Evolutionary conservation across 2,797 vertebrate genomes (phyloP), one percentile per base, ranked within the genome.

Genomic region (Diceros bicornis): DNA sequence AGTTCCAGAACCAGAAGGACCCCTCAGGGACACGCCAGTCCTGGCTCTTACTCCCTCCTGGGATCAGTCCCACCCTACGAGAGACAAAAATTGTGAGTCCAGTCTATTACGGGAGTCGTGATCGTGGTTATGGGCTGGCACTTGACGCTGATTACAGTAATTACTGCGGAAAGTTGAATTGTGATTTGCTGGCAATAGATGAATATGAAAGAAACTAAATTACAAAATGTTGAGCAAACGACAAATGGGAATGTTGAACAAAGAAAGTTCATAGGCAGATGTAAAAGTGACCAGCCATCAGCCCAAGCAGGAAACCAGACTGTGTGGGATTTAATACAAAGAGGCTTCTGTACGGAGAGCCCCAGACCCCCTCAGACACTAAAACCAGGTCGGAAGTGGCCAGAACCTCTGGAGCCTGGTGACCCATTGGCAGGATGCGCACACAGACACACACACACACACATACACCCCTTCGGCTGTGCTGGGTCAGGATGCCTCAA

Each of bases 321-420:
- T 17, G 3, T 0, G 13, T 2, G 32, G 3, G 7, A 11, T 0
- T 0, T 4, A 3, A 62, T 7, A 44, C 29, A 44, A 41, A 27
- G 16, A 29, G 29, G 7, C 41, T 27, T 71, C 55, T 68, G 57
- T 41, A 6, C 55, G 21, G 55, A n/a, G 68, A 50, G 20, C 55
- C 55, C 77, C n/a, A 23, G n/a, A 18, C 64, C 52, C 59, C n/a
- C 34, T 66, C 12, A 68, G 57, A n/a, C n/a, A 5, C 3, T 9
- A 34, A 72, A 41, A 7, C 44, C 10, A 16, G 71, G 44, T 32
- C 75, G 32, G 62, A 32, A n/a, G 71, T 17, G 17, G 37, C 14
- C 44, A 32, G 34, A 2, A 21, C 23, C 89, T 68, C 34, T 4
- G 27, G 59, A 44, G 66, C 37, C 78, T 14, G 34, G 34, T 12